These are phyloP conservation scores for Drosophila nigricruria DNA, from an alignment of 2,888 invertebrate species.

Conservation along the genomic window DNA sequence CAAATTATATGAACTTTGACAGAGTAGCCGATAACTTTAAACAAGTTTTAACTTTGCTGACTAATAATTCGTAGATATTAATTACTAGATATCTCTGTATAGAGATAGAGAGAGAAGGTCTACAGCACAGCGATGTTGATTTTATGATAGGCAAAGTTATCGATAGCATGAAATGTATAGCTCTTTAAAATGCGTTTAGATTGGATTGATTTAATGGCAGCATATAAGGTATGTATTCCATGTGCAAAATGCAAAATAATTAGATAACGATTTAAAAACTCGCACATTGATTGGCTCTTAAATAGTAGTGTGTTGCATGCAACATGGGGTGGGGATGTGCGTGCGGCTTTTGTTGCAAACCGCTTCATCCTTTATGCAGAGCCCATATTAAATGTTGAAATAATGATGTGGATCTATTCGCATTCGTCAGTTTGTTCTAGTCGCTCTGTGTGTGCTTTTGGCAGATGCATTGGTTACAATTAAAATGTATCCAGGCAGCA, in stretches of 20 bases:
- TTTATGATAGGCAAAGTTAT: background rate
- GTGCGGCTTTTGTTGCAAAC: conserved; percentile 12
- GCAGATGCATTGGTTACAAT: conserved; percentile 42
- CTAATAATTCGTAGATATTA: no score
- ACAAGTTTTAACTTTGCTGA: background rate
- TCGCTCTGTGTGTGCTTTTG: conserved; percentile 14
- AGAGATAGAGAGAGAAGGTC: no score
- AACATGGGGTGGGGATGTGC: background rate
- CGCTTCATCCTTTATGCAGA: conserved; percentile 13
- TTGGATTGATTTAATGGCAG: background rate
- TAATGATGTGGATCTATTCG: conserved; percentile 33
- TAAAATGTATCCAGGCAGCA: conserved; percentile 35
- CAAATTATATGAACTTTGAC: background rate
- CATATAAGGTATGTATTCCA: background rate
- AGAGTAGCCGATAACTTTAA: background rate
- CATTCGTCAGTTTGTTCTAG: conserved; percentile 7
- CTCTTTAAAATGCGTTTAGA: background rate
- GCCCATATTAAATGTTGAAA: conserved; percentile 13
- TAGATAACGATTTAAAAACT: conserved; percentile 1
- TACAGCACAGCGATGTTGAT: no score
- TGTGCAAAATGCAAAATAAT: background rate
- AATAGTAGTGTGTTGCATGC: background rate
- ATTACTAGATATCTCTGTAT: no score
- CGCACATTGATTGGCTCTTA: conserved; percentile 1
- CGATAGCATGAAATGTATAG: background rate